phyloP scores from a whole-genome alignment of 2,888 invertebrate genomes.

The Phyllotreta striolata region DNA sequence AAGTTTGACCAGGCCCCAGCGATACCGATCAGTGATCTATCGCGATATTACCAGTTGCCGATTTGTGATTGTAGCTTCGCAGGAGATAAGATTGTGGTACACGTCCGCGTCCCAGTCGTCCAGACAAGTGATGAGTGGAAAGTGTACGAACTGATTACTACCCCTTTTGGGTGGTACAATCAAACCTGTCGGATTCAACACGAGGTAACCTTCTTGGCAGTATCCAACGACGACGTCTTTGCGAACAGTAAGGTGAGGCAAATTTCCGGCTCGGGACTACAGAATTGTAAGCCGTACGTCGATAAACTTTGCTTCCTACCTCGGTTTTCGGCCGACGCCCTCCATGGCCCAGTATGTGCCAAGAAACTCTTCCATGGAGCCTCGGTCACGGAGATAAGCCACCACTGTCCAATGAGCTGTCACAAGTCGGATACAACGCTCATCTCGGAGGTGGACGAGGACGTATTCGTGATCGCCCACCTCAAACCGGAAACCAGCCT shows the following conservation, averaged over 20 bases:
- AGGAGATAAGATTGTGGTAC: conserved; percentile 18
- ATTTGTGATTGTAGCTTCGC: conserved; percentile 38
- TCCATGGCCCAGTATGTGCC: conserved; percentile 35
- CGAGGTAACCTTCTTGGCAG: conserved; percentile 13
- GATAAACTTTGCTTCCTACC: conserved; percentile 38
- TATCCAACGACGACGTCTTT: neutral
- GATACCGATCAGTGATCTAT: conserved; percentile 29
- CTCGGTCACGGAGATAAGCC: conserved; percentile 35
- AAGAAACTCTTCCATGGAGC: conserved; percentile 36
- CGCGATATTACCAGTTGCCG: conserved; percentile 33
- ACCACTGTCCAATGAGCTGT: conserved; percentile 38
- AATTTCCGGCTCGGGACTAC: conserved; percentile 17
- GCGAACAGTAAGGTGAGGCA: no score
- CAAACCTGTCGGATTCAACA: conserved; percentile 37
- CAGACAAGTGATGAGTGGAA: conserved; percentile 28
- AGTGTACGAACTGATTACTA: conserved; percentile 33
- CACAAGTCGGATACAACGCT: conserved; percentile 29
- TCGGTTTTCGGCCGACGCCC: conserved; percentile 13
- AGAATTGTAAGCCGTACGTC: conserved; percentile 34
- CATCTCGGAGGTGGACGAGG: conserved; percentile 36
- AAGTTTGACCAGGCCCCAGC: conserved; percentile 28
- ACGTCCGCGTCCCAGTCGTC: conserved; percentile 31
- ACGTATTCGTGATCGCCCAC: conserved; percentile 33
- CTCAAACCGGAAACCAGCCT: conserved; percentile 16
- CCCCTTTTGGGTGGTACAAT: conserved; percentile 41